Evolutionary conservation across 1,140 invertebrate species (phyloP).

Genomic region (Apis cerana): DNA sequence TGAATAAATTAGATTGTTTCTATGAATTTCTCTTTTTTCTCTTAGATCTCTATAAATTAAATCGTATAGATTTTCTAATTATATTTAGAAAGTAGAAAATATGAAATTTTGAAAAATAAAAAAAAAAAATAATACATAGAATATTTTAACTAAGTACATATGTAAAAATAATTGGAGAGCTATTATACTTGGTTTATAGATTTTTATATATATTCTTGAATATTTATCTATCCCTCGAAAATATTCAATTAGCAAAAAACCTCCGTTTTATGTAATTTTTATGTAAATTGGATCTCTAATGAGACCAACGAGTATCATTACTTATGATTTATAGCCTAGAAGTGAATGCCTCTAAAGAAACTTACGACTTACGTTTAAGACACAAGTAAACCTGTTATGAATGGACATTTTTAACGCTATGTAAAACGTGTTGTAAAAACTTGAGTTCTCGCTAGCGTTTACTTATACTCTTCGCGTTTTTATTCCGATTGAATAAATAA

Average conservation of each 20-base stretch:
- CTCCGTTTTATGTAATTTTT: neutral
- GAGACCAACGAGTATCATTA: neutral
- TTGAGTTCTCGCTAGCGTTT: neutral
- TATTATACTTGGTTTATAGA: neutral
- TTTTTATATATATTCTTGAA: neutral
- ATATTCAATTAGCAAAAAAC: neutral
- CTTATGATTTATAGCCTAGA: conserved; percentile 1
- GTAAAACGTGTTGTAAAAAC: neutral
- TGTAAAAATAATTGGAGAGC: too few relatives aligned
- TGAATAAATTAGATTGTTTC: too few relatives aligned
- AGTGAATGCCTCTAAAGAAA: neutral
- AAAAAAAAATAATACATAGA: too few relatives aligned
- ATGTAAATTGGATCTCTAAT: neutral
- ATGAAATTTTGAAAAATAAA: too few relatives aligned
- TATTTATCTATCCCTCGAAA: neutral
- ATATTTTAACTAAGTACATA: too few relatives aligned
- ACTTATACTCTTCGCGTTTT: neutral
- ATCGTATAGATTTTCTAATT: too few relatives aligned
- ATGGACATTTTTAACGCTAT: neutral
- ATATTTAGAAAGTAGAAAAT: too few relatives aligned
- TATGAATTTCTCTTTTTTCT: too few relatives aligned
- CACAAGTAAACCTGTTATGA: neutral
- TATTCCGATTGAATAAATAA: too few relatives aligned
- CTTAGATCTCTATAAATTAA: too few relatives aligned
- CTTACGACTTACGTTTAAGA: neutral